Base-by-base conservation (phyloP, 1,140 invertebrate genomes). In the Euura saliciscinereae region DNA sequence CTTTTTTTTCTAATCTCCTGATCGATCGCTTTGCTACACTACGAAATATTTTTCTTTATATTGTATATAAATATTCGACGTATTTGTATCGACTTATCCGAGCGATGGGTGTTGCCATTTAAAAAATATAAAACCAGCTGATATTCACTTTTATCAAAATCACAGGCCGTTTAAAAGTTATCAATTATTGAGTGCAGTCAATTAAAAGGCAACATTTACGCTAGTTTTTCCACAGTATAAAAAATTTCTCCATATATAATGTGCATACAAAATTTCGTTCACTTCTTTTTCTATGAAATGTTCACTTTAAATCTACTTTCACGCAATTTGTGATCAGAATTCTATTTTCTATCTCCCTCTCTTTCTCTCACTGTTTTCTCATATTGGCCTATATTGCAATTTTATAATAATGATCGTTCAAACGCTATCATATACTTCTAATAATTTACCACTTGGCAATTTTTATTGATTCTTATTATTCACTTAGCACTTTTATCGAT, bases 11-110 rank as follows among this genome's bases (percentile, higher is more conserved):
- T 73, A 71, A 78, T 76, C 74, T 78, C 70, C 79, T 28, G 28
- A 28, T 77, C 79, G 77, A 72, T 78, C 73, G 74, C 74, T 76
- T 77, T 80, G 78, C 79, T 80, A 75, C 51, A 59, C 28, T 71
- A 72, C 69, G 74, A 28, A 28, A 66, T 74, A 74, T 72, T 77
- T 64, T 51, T 77, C 77, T 73, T 71, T 59, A 59, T 51, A 51
- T 76, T 78, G 68, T 77, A 71, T 74, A 51, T 51, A 51, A 11
- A 59, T 59, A 59, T 59, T 4, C 13, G 28, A 28, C 28, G 28
- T n/a, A 59, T 59, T 59, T 59, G 28, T 28, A 28, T 28, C 13
- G 74, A 75, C 46, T 65, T 65, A 51, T 73, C 66, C 69, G 72
- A 77, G 74, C 72, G 69, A 59, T 74, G 65, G 65, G 70, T 77